These are phyloP conservation scores for Chaetops frenatus DNA, from an alignment of 2,113 vertebrate species.

Conservation along the genomic window DNA sequence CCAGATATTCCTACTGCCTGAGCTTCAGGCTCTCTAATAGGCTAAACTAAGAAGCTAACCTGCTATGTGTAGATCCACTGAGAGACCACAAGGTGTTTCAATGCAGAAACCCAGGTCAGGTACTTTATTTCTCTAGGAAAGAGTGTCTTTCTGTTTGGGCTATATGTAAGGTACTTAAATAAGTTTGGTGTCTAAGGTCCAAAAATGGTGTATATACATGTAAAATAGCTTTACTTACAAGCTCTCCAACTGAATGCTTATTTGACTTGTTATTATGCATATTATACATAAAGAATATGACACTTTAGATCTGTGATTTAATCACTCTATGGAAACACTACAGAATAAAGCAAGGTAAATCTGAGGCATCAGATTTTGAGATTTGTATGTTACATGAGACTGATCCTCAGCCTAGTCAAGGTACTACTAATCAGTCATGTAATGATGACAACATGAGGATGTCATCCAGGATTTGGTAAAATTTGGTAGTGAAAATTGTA, in stretches of 20 bases:
- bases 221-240: neutral
- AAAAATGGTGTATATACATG: accelerated
- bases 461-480: neutral
- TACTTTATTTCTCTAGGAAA: neutral
- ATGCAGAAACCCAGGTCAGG: neutral
- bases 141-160: accelerated
- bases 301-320: neutral
- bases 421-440: neutral
- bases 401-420: neutral
- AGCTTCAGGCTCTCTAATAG: neutral
- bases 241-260: neutral
- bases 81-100: neutral
- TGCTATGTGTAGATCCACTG: neutral
- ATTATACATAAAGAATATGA: neutral
- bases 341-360: neutral
- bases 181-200: neutral
- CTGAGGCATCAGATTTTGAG: neutral
- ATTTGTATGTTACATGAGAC: accelerated
- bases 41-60: neutral
- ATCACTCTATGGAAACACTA: neutral
- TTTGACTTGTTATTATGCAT: neutral
- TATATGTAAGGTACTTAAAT: neutral
- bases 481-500: neutral
- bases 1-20: neutral
- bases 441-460: neutral